A percentile compares a stretch with the other conserved stretches of the same genome.
phyloP scores from a whole-genome alignment of 2,888 invertebrate species.

The Timema podura region DNA sequence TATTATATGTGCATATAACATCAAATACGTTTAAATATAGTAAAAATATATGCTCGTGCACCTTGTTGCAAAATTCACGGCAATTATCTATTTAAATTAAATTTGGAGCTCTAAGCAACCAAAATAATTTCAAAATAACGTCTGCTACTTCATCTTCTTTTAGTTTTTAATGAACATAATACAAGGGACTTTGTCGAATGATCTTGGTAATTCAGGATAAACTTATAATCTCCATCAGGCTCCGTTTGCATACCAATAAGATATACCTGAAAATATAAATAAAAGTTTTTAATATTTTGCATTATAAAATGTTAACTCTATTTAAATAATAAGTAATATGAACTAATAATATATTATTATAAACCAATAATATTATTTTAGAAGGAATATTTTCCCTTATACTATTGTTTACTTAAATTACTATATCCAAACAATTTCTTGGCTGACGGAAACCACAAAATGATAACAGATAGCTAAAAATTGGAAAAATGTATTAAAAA shows the following conservation, averaged over 20 bases:
- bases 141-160: neutral
- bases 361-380: no score
- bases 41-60: neutral
- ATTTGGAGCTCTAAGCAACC: neutral
- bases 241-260: neutral
- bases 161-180: neutral
- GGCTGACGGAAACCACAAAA: no score
- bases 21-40: neutral
- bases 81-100: neutral
- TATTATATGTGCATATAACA: neutral
- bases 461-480: neutral
- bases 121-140: neutral
- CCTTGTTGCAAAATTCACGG: neutral
- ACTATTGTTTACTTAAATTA: no score
- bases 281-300: neutral
- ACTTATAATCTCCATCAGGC: neutral
- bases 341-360: no score
- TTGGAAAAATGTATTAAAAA: neutral
- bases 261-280: neutral
- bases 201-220: constrained; percentile 6
- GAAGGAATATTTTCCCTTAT: no score
- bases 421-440: no score
- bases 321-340: no score
- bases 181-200: neutral
- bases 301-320: neutral